phyloP scores from a whole-genome alignment of 2,888 invertebrate genomes.

The Rhorus exstirpatorius region DNA sequence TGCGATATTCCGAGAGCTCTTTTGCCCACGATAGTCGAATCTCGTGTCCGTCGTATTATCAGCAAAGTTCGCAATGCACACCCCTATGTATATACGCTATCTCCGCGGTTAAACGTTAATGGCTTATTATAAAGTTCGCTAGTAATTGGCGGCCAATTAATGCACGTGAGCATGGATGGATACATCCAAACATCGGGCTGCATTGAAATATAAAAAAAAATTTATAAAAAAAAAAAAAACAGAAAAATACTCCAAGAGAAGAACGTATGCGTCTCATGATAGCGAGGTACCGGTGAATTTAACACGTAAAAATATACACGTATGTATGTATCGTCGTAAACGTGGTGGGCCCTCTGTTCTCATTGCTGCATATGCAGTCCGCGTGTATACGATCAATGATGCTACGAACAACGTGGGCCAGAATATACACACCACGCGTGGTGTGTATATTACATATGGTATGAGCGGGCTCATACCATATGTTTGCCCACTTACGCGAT shows the following conservation, averaged over 20 bases:
- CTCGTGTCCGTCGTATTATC: slow-evolving; percentile 24
- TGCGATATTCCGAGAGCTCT: slow-evolving; percentile 20
- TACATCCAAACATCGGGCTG: neutral
- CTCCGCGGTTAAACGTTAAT: slow-evolving; percentile 4
- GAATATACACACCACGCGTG: no score
- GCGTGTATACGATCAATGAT: no score
- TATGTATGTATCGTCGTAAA: no score
- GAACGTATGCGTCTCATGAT: no score
- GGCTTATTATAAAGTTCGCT: slow-evolving; percentile 22
- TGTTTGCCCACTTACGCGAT: no score
- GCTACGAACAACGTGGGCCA: no score
- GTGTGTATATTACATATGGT: no score
- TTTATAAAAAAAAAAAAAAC: neutral
- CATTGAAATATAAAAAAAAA: slow-evolving; percentile 11
- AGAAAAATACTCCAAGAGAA: neutral
- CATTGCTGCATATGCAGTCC: no score
- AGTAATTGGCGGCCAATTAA: slow-evolving; percentile 22
- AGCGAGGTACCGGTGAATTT: no score
- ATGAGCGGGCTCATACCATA: no score
- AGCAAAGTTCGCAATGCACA: neutral
- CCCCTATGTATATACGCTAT: neutral
- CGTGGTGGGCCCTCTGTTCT: no score
- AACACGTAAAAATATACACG: no score
- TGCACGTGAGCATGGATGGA: neutral
- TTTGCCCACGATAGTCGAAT: slow-evolving; percentile 11